Percentiles rank a stretch among this genome's conserved stretches.
phyloP scores from a whole-genome alignment of 1,140 invertebrate species.

The Drosophila micromelanica region DNA sequence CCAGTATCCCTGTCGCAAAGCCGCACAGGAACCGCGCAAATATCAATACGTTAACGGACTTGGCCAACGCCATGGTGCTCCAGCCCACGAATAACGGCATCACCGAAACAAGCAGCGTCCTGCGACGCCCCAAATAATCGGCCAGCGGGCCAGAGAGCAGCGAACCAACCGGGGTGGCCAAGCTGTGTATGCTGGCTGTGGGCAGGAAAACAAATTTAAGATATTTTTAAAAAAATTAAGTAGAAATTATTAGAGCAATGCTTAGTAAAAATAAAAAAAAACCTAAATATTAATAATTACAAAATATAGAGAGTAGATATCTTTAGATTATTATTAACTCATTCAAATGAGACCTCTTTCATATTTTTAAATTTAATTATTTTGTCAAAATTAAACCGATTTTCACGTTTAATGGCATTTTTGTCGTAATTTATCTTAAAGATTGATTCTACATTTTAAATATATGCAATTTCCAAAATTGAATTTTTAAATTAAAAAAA shows the following conservation, averaged over 20 bases:
- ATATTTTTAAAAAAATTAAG: not conserved
- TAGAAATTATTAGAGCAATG: not conserved
- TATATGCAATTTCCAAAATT: no score
- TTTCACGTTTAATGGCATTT: no score
- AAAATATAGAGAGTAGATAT: no score
- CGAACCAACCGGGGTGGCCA: conserved; percentile 88
- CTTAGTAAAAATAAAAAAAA: no score
- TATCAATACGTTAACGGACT: conserved; percentile 86
- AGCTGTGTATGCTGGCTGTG: conserved; percentile 88
- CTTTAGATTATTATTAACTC: no score
- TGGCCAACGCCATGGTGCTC: conserved; percentile 87
- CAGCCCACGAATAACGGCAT: conserved; percentile 88
- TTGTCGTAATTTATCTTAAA: no score
- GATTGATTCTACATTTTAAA: no score
- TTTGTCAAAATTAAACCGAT: no score
- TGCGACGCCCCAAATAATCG: conserved; percentile 87
- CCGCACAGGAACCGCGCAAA: conserved; percentile 88
- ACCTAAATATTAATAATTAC: no score
- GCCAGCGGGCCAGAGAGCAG: conserved; percentile 88
- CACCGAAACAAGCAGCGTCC: conserved; percentile 86
- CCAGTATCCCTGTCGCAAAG: conserved; percentile 88
- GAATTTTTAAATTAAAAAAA: no score
- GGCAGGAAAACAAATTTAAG: conserved; percentile 27
- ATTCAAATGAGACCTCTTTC: no score
- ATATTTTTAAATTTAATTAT: no score